These are phyloP conservation scores for Psix sp. DNA, from an alignment of 1,140 invertebrate genomes.

Conservation along the genomic window DNA sequence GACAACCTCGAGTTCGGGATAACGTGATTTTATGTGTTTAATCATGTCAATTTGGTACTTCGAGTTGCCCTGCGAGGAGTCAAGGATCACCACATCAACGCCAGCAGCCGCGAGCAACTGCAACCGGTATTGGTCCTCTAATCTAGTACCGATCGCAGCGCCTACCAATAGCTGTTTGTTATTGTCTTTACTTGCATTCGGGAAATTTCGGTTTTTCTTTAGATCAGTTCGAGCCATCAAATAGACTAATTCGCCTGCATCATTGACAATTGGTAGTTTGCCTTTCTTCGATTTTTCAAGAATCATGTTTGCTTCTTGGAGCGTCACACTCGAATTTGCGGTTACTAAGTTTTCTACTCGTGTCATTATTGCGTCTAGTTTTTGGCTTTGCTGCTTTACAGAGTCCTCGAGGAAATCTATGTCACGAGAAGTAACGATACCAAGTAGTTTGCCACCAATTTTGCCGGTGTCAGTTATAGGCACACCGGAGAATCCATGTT, in stretches of 20 bases:
- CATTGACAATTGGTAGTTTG: slow-evolving; percentile 97
- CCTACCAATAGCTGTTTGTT: slow-evolving; percentile 98
- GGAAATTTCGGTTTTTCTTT: slow-evolving; percentile 98
- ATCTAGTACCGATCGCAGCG: slow-evolving; percentile 95
- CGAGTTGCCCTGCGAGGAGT: slow-evolving; percentile 99
- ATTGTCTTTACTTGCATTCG: slow-evolving; percentile 97
- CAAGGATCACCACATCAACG: slow-evolving; percentile 98
- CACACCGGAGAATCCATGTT: slow-evolving; percentile 97
- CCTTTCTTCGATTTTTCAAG: slow-evolving; percentile 98
- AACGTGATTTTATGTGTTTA: slow-evolving; percentile 93
- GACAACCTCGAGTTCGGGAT: slow-evolving; percentile 94
- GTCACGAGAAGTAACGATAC: slow-evolving; percentile 98
- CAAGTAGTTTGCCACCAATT: slow-evolving; percentile 93
- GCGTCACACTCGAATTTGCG: slow-evolving; percentile 90
- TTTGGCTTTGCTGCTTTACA: slow-evolving; percentile 77
- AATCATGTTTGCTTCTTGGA: slow-evolving; percentile 95
- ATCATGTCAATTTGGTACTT: slow-evolving; percentile 98
- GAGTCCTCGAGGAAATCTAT: slow-evolving; percentile 94
- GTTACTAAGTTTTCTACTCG: slow-evolving; percentile 90
- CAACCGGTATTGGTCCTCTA: slow-evolving; percentile 88
- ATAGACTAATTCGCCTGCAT: slow-evolving; percentile 92
- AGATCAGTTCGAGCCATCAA: slow-evolving; percentile 98
- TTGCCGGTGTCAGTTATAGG: slow-evolving; percentile 97
- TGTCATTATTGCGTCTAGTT: slow-evolving; percentile 92
- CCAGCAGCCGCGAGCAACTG: slow-evolving; percentile 90